Evolutionary conservation across 2,888 invertebrate genomes (phyloP).

Genomic region (Drosophila aldrichi): DNA sequence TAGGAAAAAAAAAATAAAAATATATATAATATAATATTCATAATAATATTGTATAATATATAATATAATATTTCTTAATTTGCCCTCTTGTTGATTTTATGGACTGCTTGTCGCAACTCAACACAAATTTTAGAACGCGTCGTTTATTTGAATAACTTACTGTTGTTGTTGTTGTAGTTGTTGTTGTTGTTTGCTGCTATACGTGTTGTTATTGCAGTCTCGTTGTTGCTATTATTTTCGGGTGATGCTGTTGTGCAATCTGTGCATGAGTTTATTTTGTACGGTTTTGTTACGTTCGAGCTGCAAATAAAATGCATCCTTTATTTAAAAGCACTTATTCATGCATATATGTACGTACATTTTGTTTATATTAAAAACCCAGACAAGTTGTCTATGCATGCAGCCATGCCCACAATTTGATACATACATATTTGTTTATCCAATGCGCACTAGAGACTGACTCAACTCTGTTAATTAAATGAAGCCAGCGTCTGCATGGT

Average conservation of each 20-base stretch:
- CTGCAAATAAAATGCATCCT: conserved; percentile 69
- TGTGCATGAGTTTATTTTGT: conserved; percentile 67
- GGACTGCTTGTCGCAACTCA: conserved; percentile 62
- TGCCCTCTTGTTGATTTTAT: conserved; percentile 59
- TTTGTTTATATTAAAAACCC: conserved; percentile 60
- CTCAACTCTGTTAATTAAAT: conserved; percentile 64
- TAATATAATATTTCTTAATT: conserved; percentile 16
- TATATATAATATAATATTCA: too few relatives aligned
- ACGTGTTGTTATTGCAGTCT: conserved; percentile 11
- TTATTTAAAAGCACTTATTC: conserved; percentile 72
- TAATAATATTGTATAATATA: too few relatives aligned
- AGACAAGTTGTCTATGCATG: conserved; percentile 27
- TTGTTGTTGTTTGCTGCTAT: background rate
- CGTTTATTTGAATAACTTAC: conserved; percentile 68
- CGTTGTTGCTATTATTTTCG: conserved; percentile 29
- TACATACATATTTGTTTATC: conserved; percentile 57
- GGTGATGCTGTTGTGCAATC: conserved; percentile 61
- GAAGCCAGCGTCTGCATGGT: conserved; percentile 39
- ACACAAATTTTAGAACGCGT: conserved; percentile 60
- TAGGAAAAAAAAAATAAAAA: too few relatives aligned
- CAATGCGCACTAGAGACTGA: conserved; percentile 2
- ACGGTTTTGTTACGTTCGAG: conserved; percentile 55
- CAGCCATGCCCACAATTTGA: conserved; percentile 24
- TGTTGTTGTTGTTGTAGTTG: conserved; percentile 36
- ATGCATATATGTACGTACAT: conserved; percentile 60